These are phyloP conservation scores for Oophaga pumilio DNA, from an alignment of 2,113 vertebrate species.

Conservation along the genomic window DNA sequence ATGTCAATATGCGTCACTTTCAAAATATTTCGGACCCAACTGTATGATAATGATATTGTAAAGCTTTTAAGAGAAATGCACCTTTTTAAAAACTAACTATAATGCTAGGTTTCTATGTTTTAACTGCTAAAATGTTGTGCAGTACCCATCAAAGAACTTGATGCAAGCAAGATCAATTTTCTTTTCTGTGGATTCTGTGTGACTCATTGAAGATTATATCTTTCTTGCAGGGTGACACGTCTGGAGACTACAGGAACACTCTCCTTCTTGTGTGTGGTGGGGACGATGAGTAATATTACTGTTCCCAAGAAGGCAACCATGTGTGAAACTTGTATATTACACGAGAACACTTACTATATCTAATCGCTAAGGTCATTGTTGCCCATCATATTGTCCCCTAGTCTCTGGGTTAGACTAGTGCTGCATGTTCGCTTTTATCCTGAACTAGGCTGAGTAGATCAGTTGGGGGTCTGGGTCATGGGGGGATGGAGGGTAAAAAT, in stretches of 20 bases:
- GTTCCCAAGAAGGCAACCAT: not conserved
- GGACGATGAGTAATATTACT: conserved; percentile 77
- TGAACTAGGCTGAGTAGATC: not conserved
- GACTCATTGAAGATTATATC: not conserved
- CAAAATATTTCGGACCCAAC: no score
- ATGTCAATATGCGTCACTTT: no score
- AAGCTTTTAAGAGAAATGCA: no score
- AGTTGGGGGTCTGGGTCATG: no score
- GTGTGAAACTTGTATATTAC: not conserved
- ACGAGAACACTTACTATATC: not conserved
- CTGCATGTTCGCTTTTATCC: not conserved
- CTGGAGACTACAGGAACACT: conserved; percentile 90
- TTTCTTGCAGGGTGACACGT: conserved; percentile 81
- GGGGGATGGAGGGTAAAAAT: no score
- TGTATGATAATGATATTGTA: no score
- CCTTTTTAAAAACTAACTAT: no score
- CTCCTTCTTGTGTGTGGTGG: conserved; percentile 88
- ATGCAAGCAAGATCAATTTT: conserved; percentile 42
- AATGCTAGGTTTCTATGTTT: no score
- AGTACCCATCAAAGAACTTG: conserved; percentile 57
- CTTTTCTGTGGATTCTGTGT: conserved; percentile 13
- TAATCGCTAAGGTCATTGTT: not conserved
- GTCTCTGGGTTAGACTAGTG: not conserved
- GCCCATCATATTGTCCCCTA: not conserved
- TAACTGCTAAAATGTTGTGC: not conserved